Percentiles rank a stretch among this genome's conserved stretches.
phyloP scores from a whole-genome alignment of 2,888 invertebrate genomes.

The Notodonta dromedarius region DNA sequence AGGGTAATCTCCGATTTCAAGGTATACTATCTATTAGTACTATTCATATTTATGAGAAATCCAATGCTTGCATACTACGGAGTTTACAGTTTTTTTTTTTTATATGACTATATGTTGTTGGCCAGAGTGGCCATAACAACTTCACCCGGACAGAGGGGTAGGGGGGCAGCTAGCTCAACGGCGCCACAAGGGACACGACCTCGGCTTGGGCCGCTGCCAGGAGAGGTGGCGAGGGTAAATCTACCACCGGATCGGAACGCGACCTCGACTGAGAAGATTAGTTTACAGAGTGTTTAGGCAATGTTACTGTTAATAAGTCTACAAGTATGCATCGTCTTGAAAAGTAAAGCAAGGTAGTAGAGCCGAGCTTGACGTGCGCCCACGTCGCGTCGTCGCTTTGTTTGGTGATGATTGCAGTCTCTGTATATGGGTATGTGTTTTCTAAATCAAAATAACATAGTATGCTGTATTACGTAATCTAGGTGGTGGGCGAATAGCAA shows the following conservation, averaged over 20 bases:
- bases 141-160: too few relatives aligned
- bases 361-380: slow-evolving; percentile 27
- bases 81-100: too few relatives aligned
- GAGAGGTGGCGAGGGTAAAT: too few relatives aligned
- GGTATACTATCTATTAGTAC: too few relatives aligned
- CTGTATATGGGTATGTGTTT: slow-evolving; percentile 24
- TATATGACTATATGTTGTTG: too few relatives aligned
- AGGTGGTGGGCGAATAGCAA: slow-evolving; percentile 22
- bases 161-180: too few relatives aligned
- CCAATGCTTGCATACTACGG: slow-evolving; percentile 16
- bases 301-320: background rate
- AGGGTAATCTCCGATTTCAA: too few relatives aligned
- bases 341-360: background rate
- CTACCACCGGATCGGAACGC: too few relatives aligned
- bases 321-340: background rate
- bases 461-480: slow-evolving; percentile 23
- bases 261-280: too few relatives aligned
- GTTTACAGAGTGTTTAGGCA: slow-evolving; percentile 6
- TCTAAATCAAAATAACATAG: slow-evolving; percentile 22
- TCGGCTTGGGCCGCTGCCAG: too few relatives aligned
- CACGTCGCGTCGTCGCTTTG: slow-evolving; percentile 30
- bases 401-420: slow-evolving; percentile 34
- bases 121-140: too few relatives aligned
- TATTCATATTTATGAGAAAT: background rate
- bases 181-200: too few relatives aligned